phyloP scores from a whole-genome alignment of 2,888 invertebrate genomes.

The Netelia fuscicornis region DNA sequence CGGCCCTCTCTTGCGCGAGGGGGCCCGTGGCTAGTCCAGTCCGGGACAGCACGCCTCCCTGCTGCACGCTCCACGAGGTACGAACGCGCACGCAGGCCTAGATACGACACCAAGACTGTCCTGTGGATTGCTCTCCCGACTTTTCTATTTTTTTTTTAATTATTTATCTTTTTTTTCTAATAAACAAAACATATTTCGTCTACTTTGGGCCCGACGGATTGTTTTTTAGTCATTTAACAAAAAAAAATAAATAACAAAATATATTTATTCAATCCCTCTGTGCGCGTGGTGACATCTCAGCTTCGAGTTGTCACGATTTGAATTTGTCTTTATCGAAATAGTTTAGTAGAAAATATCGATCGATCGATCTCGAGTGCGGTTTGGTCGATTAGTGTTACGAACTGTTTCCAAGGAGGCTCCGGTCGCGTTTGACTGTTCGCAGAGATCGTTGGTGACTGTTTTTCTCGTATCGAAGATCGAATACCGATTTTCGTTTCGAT shows the following conservation, averaged over 20 bases:
- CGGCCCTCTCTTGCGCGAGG: constrained; percentile 83
- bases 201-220: not conserved
- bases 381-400: not conserved
- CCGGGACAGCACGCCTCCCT: constrained; percentile 85
- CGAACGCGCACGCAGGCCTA: constrained; percentile 77
- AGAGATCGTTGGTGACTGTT: constrained; percentile 3
- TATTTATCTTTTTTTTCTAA: not conserved
- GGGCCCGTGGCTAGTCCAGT: constrained; percentile 84
- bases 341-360: not conserved
- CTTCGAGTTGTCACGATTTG: not conserved
- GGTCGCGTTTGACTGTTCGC: constrained; percentile 45
- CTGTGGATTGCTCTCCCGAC: constrained; percentile 51
- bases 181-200: not conserved
- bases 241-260: not conserved
- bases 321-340: not conserved
- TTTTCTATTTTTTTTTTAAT: constrained; percentile 31
- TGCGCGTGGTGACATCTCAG: constrained; percentile 12
- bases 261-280: not conserved
- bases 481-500: constrained; percentile 35
- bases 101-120: constrained; percentile 68
- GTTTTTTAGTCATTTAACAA: not conserved
- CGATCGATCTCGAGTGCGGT: constrained; percentile 30
- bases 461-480: constrained; percentile 26
- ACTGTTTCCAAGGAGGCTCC: constrained; percentile 49
- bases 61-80: constrained; percentile 84